These are phyloP conservation scores for Thalpophila matura DNA, from an alignment of 2,888 invertebrate genomes.

Conservation along the genomic window DNA sequence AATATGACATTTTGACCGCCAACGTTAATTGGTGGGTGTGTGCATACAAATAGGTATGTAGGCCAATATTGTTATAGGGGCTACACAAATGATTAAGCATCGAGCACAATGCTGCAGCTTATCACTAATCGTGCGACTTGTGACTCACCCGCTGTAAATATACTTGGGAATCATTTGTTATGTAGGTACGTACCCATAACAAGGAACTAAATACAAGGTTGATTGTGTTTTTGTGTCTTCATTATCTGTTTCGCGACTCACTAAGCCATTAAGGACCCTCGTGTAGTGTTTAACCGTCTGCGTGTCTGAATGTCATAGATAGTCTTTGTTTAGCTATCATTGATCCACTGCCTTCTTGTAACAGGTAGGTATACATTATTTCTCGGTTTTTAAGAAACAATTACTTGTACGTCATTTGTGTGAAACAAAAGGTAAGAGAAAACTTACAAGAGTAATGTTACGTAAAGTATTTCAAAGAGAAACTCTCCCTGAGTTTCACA, in stretches of 20 bases:
- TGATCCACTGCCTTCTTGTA: neutral
- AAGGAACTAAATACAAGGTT: slow-evolving; percentile 62
- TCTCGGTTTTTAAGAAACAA: slow-evolving; percentile 25
- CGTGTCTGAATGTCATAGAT: slow-evolving; percentile 30
- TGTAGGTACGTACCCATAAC: slow-evolving; percentile 54
- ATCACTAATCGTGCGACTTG: slow-evolving; percentile 64
- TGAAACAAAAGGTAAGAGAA: slow-evolving; percentile 40
- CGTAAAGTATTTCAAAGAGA: slow-evolving; percentile 47
- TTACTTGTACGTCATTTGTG: slow-evolving; percentile 30
- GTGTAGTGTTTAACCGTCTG: slow-evolving; percentile 15
- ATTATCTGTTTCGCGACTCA: slow-evolving; percentile 53
- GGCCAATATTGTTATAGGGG: slow-evolving; percentile 53
- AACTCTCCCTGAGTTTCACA: slow-evolving; percentile 47
- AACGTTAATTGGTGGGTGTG: slow-evolving; percentile 47
- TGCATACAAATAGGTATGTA: slow-evolving; percentile 43
- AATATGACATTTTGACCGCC: slow-evolving; percentile 40
- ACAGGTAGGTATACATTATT: neutral
- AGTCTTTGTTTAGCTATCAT: slow-evolving; percentile 24
- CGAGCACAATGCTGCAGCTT: slow-evolving; percentile 70
- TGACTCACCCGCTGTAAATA: slow-evolving; percentile 68
- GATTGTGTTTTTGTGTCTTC: slow-evolving; percentile 52
- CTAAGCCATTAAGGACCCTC: slow-evolving; percentile 34
- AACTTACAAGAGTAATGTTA: slow-evolving; percentile 45
- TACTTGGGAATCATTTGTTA: slow-evolving; percentile 61
- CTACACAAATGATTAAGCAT: slow-evolving; percentile 66